Conservation (phyloP, 2,113 vertebrate species). For the human (Homo sapiens) region GRCh38 chr21:39597501-39598000, state of each 20-base stretch:
- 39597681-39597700: background rate
- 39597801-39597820: background rate
- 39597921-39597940: background rate
- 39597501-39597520: background rate
- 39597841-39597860: background rate
- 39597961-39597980: background rate
- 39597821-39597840: background rate
- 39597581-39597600: background rate
- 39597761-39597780: background rate
- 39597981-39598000: background rate
- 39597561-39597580: background rate
- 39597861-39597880: background rate
- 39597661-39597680: background rate
- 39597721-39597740: background rate
- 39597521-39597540: background rate
- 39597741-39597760: background rate
- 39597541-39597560: background rate
- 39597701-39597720: background rate
- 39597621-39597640: background rate
- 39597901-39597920: background rate
- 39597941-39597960: background rate
- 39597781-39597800: background rate
- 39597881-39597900: background rate
- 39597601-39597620: background rate
- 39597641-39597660: background rate